These are phyloP conservation scores for Charaxes varanes DNA, from an alignment of 1,140 invertebrate species.

Conservation along the genomic window DNA sequence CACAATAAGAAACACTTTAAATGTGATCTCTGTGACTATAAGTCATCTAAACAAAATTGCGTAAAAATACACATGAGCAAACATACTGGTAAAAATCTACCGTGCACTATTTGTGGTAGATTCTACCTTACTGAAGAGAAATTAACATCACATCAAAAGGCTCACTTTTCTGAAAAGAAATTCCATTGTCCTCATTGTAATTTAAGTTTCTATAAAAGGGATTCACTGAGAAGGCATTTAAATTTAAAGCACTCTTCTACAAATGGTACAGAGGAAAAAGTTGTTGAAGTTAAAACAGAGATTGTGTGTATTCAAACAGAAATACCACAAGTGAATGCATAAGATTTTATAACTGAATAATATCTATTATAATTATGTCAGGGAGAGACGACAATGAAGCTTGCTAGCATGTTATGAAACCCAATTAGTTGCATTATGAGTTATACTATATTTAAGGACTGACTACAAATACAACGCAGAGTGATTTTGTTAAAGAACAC, in stretches of 20 bases:
- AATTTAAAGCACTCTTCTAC: conserved; percentile 12
- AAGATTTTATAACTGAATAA: too few species aligned
- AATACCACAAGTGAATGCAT: too few species aligned
- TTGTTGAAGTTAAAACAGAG: conserved; percentile 26
- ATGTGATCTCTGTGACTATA: conserved; percentile 48
- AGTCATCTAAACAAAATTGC: conserved; percentile 13
- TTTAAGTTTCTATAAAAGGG: conserved; percentile 14
- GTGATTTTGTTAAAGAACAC: too few species aligned
- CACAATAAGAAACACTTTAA: conserved; percentile 35
- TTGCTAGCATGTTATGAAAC: too few species aligned
- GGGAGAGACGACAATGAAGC: too few species aligned
- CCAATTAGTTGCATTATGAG: too few species aligned
- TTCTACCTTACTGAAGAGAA: conserved; percentile 33
- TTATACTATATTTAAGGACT: too few species aligned
- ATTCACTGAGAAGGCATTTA: conserved; percentile 20
- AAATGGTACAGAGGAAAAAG: conserved; percentile 2
- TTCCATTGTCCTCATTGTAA: conserved; percentile 18
- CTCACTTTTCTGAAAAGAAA: conserved; percentile 38
- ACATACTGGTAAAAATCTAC: conserved; percentile 36
- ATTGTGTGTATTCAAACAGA: not conserved
- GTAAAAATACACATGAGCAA: conserved; percentile 34
- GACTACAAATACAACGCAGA: too few species aligned
- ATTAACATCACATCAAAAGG: conserved; percentile 31
- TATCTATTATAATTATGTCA: too few species aligned
- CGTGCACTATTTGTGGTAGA: conserved; percentile 43